Evolutionary conservation across 1,140 invertebrate genomes (phyloP).

Genomic region (Bombyx mandarina): DNA sequence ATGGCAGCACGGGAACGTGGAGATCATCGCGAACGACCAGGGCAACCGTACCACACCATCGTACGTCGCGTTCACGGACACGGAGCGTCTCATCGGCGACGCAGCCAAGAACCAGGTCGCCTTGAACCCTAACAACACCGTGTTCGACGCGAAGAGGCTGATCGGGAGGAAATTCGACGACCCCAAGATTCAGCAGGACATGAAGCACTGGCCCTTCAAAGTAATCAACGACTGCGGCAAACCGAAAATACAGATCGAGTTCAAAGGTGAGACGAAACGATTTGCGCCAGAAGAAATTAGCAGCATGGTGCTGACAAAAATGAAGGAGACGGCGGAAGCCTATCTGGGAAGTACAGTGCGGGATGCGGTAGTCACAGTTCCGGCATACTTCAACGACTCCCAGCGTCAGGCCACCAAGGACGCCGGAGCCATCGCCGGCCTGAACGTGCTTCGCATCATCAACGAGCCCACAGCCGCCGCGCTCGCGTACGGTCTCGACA

Average conservation of each 20-base stretch:
- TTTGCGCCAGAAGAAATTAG: constrained; percentile 85
- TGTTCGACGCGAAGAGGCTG: constrained; percentile 71
- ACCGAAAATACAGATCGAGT: constrained; percentile 81
- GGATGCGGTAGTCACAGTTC: constrained; percentile 85
- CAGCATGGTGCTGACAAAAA: constrained; percentile 84
- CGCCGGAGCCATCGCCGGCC: constrained; percentile 79
- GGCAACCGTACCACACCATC: constrained; percentile 93
- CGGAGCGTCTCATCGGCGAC: constrained; percentile 83
- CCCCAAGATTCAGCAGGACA: constrained; percentile 79
- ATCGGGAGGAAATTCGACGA: constrained; percentile 80
- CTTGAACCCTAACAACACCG: constrained; percentile 67
- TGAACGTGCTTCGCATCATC: constrained; percentile 79
- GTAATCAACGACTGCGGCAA: constrained; percentile 77
- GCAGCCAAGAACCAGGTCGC: constrained; percentile 80
- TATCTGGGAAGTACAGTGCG: constrained; percentile 80
- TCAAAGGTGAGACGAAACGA: constrained; percentile 80
- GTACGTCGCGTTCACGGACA: constrained; percentile 91
- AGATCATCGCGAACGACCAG: constrained; percentile 96
- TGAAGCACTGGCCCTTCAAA: constrained; percentile 84
- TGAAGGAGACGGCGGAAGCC: constrained; percentile 74
- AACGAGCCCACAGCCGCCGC: constrained; percentile 84
- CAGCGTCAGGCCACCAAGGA: constrained; percentile 80
- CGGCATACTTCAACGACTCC: constrained; percentile 76
- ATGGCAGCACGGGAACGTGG: constrained; percentile 93
- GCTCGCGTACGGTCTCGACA: constrained; percentile 82